phyloP scores from a whole-genome alignment of 2,113 vertebrate species.

The Enhydra lutris region DNA sequence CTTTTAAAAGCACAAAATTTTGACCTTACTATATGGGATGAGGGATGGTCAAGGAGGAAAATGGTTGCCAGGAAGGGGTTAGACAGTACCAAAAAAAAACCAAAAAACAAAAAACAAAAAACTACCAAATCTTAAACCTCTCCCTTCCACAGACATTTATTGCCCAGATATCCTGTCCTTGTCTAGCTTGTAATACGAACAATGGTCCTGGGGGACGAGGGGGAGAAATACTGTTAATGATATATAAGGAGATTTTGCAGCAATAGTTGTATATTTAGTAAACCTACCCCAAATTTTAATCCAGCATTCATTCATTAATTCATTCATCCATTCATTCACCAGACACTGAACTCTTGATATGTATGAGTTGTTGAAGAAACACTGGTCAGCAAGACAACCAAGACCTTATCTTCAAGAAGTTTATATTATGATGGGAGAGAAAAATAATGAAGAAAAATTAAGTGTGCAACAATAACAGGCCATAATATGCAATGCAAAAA shows the following conservation, averaged over 20 bases:
- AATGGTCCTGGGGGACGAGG: background rate
- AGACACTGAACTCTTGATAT: background rate
- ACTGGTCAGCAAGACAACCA: background rate
- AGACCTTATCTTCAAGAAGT: background rate
- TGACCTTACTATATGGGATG: background rate
- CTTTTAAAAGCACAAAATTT: conserved; percentile 8
- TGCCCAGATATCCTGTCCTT: background rate
- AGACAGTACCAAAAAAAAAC: background rate
- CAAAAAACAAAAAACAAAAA: background rate
- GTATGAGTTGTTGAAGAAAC: background rate
- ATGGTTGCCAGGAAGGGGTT: background rate
- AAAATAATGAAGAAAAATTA: background rate
- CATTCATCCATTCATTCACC: background rate
- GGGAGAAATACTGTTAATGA: background rate
- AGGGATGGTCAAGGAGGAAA: background rate
- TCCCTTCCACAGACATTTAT: background rate
- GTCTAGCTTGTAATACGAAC: background rate
- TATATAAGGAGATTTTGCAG: background rate
- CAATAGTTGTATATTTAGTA: background rate
- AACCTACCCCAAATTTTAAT: background rate
- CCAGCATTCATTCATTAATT: background rate
- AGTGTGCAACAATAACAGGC: background rate
- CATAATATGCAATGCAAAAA: background rate
- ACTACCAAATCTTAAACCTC: background rate
- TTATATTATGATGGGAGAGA: background rate